Evolutionary conservation across 37 sponge, comb jelly and placozoan species (phyloP).

Genomic region (Spongilla lacustris): DNA sequence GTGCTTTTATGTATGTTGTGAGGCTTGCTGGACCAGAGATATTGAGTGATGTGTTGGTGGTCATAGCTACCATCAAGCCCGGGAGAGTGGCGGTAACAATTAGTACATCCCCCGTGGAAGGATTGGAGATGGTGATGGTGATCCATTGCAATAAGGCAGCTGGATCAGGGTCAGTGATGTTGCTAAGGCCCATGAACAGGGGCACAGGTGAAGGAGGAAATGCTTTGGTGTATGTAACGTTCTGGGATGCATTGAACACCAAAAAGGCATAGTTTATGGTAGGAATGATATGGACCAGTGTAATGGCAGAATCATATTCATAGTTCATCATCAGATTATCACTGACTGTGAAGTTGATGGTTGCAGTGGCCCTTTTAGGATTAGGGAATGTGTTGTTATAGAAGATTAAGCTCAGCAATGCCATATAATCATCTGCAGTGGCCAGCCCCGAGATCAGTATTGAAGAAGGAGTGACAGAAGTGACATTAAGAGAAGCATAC

Average conservation of each 20-base stretch:
- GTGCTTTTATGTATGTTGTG: constrained; percentile 20
- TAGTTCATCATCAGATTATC: neutral
- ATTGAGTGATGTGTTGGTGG: constrained; percentile 2
- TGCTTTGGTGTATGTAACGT: constrained; percentile 25
- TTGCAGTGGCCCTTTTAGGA: constrained; percentile 11
- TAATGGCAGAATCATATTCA: neutral
- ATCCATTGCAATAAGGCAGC: constrained; percentile 8
- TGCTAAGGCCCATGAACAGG: constrained; percentile 13
- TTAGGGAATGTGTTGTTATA: constrained; percentile 54
- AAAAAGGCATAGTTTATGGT: constrained; percentile 40
- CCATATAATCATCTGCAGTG: neutral
- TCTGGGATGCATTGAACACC: neutral
- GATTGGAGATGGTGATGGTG: constrained; percentile 7
- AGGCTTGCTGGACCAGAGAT: constrained; percentile 30
- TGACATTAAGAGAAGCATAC: neutral
- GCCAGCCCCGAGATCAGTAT: constrained; percentile 19
- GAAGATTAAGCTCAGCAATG: constrained; percentile 13
- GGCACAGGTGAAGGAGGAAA: constrained; percentile 13
- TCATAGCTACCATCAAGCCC: neutral
- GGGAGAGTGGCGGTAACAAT: neutral
- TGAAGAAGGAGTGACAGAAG: neutral
- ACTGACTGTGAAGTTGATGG: constrained; percentile 8
- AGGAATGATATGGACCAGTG: constrained; percentile 18
- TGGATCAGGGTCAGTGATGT: constrained; percentile 27
- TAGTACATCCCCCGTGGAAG: constrained; percentile 9